phyloP scores from a whole-genome alignment of 2,113 vertebrate species.

The Aegypius monachus region DNA sequence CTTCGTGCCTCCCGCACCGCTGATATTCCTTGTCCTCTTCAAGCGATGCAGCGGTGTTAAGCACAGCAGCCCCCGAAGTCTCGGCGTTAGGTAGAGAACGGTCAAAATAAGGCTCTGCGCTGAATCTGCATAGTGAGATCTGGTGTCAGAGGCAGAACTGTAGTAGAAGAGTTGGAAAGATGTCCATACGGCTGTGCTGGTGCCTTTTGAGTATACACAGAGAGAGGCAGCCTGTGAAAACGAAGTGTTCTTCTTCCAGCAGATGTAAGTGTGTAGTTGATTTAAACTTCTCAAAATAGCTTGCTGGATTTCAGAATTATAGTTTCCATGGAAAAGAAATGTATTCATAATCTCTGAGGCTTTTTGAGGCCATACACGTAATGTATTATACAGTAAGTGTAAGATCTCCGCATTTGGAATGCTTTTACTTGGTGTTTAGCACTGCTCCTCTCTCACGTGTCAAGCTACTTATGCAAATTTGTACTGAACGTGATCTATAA shows the following conservation, averaged over 20 bases:
- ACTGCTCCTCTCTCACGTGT: neutral
- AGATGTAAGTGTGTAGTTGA: conserved; percentile 29
- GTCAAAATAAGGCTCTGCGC: neutral
- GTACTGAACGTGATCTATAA: neutral
- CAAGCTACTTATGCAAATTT: conserved; percentile 43
- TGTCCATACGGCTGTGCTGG: neutral
- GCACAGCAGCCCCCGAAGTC: neutral
- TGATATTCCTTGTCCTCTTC: neutral
- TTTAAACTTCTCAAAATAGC: conserved; percentile 54
- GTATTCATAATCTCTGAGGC: conserved; percentile 50
- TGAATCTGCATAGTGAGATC: neutral
- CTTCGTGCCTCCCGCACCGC: neutral
- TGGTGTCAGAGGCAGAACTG: neutral
- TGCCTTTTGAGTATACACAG: neutral
- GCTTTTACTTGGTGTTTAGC: conserved; percentile 2
- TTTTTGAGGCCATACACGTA: conserved; percentile 49
- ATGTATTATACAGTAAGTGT: neutral
- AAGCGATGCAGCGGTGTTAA: neutral
- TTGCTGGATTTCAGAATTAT: conserved; percentile 46
- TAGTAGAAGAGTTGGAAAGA: neutral
- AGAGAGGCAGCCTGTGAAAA: conserved; percentile 18
- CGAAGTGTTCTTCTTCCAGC: neutral
- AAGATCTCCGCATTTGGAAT: neutral
- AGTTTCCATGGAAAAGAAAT: conserved; percentile 63
- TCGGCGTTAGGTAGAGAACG: neutral